These are phyloP conservation scores for Phodopus roborovskii DNA, from an alignment of 2,113 vertebrate genomes.

Conservation along the genomic window DNA sequence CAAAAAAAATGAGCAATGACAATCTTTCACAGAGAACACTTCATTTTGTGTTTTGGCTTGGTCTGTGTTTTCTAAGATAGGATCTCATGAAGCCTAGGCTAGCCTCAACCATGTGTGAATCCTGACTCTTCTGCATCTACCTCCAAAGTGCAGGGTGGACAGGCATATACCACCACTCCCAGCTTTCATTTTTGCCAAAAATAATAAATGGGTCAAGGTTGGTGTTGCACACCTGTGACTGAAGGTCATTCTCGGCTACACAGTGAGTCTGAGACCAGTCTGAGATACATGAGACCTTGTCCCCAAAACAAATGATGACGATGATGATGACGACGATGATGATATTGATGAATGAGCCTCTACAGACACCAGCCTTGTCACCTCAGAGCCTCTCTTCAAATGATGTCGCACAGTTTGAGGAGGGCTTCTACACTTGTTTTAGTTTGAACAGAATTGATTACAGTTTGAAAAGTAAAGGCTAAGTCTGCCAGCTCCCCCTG, in stretches of 20 bases:
- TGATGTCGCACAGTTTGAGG: background rate
- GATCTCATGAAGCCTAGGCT: background rate
- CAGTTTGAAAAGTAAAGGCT: background rate
- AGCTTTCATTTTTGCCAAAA: background rate
- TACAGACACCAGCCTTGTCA: background rate
- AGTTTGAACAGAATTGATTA: slow-evolving; percentile 1
- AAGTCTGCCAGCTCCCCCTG: background rate
- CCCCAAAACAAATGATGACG: background rate
- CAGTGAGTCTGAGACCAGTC: background rate
- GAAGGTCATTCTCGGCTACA: background rate
- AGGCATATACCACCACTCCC: background rate
- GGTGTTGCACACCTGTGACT: background rate
- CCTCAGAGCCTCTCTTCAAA: background rate
- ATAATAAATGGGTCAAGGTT: background rate
- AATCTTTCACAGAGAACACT: background rate
- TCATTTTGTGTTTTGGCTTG: background rate
- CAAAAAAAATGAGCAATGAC: background rate
- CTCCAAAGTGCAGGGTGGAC: too few species aligned
- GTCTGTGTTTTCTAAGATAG: background rate
- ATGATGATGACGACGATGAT: background rate
- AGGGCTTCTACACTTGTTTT: background rate
- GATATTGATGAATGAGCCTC: background rate
- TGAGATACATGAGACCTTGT: background rate
- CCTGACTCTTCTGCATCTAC: background rate
- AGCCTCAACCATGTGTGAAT: background rate